phyloP scores from a whole-genome alignment of 2,797 vertebrate genomes.

The Synaphobranchus kaupii region DNA sequence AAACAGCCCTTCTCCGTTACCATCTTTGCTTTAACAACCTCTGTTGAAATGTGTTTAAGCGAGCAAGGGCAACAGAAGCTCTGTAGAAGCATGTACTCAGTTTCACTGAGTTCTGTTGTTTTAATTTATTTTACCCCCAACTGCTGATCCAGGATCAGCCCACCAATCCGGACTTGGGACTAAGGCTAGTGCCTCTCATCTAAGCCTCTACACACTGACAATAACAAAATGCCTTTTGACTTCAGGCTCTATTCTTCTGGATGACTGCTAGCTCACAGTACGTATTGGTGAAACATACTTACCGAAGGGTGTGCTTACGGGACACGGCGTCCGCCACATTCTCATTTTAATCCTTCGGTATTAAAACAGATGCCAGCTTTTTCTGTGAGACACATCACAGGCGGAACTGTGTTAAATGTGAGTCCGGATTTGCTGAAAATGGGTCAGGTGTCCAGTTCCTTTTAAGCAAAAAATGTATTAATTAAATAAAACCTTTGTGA shows the following conservation, averaged over 20 bases:
- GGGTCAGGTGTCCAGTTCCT: not conserved
- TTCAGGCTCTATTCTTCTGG: not conserved
- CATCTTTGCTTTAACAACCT: not conserved
- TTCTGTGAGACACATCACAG: not conserved
- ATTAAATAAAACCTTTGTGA: not conserved
- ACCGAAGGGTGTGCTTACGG: not conserved
- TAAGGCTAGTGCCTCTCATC: not conserved
- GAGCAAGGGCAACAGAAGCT: not conserved
- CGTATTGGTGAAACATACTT: not conserved
- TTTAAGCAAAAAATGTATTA: not conserved
- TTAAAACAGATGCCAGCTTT: not conserved
- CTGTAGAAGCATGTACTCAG: not conserved
- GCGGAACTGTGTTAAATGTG: not conserved
- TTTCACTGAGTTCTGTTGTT: not conserved
- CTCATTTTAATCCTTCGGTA: not conserved
- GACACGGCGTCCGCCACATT: not conserved
- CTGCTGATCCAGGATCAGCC: not conserved
- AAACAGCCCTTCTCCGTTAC: conserved; percentile 44
- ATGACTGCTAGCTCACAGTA: not conserved
- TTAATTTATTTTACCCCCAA: not conserved
- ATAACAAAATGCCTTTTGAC: not conserved
- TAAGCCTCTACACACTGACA: not conserved
- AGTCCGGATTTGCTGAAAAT: not conserved
- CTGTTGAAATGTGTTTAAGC: not conserved
- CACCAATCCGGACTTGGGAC: not conserved